Conservation (phyloP, 2,113 vertebrate species). For the Craseonycteris thonglongyai region DNA sequence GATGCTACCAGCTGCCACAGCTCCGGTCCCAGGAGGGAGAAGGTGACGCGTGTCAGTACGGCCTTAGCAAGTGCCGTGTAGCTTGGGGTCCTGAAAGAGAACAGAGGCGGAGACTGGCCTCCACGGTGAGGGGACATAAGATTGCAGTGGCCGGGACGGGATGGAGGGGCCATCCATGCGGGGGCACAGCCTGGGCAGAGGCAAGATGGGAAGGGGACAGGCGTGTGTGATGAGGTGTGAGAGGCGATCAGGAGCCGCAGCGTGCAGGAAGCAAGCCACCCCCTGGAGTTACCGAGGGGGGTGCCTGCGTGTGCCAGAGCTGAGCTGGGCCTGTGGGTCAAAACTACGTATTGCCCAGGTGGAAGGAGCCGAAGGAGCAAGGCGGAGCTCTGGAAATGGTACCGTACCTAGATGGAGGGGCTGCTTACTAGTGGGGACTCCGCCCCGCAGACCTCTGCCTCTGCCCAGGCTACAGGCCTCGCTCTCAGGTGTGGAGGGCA, state of each 20-base stretch:
- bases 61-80: accelerated
- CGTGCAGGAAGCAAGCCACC: accelerated
- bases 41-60: accelerated
- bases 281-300: not conserved
- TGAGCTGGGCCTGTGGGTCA: not conserved
- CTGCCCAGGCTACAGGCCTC: not conserved
- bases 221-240: no score
- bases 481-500: not conserved
- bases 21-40: accelerated
- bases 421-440: accelerated
- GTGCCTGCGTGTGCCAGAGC: not conserved
- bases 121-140: accelerated
- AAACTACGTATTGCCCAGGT: accelerated
- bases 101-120: no score
- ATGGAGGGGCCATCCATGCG: not conserved
- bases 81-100: accelerated
- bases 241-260: accelerated
- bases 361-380: not conserved
- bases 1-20: accelerated
- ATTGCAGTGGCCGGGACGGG: accelerated
- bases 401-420: not conserved
- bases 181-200: not conserved
- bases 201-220: accelerated
- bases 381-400: accelerated
- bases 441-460: not conserved